A percentile compares a stretch with the other conserved stretches of the same genome.
These are phyloP conservation scores for Acomys russatus DNA, from an alignment of 2,797 vertebrate species.

Conservation along the genomic window DNA sequence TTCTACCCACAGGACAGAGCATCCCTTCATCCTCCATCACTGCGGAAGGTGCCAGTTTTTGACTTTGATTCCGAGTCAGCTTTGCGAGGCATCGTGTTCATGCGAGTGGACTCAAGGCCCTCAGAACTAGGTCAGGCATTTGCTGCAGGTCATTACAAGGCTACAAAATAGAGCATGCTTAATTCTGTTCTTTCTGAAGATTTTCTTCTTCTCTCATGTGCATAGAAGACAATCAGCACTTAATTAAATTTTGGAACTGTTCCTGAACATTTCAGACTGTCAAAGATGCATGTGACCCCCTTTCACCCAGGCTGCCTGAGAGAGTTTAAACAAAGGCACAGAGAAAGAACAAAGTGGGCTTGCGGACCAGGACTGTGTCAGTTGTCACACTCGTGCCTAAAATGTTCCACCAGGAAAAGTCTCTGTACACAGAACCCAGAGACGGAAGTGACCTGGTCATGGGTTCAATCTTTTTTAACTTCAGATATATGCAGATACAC, in stretches of 20 bases:
- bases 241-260: slow-evolving; percentile 89
- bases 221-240: slow-evolving; percentile 90
- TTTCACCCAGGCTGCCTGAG: slow-evolving; percentile 77
- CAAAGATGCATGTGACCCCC: slow-evolving; percentile 81
- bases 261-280: slow-evolving; percentile 87
- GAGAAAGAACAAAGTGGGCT: slow-evolving; percentile 47
- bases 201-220: slow-evolving; percentile 86
- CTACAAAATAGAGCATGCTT: slow-evolving; percentile 93
- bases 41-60: slow-evolving; percentile 83
- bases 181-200: slow-evolving; percentile 91
- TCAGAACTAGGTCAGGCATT: slow-evolving; percentile 91
- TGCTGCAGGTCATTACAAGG: slow-evolving; percentile 92
- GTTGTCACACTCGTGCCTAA: slow-evolving; percentile 58
- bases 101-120: slow-evolving; percentile 89
- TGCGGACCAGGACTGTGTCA: slow-evolving; percentile 44
- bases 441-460: slow-evolving; percentile 8
- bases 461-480: slow-evolving; percentile 31
- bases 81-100: slow-evolving; percentile 89
- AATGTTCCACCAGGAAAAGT: slow-evolving; percentile 58
- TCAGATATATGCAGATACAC: background rate
- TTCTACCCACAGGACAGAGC: slow-evolving; percentile 75
- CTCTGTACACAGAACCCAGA: slow-evolving; percentile 21
- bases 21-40: slow-evolving; percentile 77
- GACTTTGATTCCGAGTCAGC: slow-evolving; percentile 78
- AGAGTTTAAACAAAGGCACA: slow-evolving; percentile 74